Evolutionary conservation across 2,888 invertebrate genomes (phyloP).

Genomic region (Dicyrtoma fusca): DNA sequence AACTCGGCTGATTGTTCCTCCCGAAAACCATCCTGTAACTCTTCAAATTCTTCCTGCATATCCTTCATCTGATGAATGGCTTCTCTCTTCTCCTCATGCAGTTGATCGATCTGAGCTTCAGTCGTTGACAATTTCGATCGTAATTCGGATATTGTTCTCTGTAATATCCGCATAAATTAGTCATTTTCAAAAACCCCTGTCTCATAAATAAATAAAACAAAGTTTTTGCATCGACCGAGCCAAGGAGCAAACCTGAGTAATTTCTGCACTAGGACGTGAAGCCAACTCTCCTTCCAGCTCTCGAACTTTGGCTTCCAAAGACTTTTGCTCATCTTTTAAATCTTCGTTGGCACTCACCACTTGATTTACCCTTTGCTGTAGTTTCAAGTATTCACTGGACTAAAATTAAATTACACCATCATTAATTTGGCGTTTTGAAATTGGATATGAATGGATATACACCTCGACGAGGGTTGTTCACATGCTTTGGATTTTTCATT

Average conservation of each 20-base stretch:
- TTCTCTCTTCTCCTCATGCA: conserved; percentile 95
- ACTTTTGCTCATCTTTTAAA: conserved; percentile 76
- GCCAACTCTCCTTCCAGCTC: conserved; percentile 75
- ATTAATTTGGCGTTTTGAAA: no score
- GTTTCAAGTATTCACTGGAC: conserved; percentile 64
- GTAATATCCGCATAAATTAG: conserved; percentile 45
- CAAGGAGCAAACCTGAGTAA: conserved; percentile 55
- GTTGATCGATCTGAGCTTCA: conserved; percentile 87
- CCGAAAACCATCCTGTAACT: conserved; percentile 95
- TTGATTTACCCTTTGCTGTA: conserved; percentile 86
- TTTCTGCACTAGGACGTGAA: conserved; percentile 55
- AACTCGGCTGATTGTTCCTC: conserved; percentile 98
- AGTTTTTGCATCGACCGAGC: no score
- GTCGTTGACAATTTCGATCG: conserved; percentile 83
- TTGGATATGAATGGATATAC: no score
- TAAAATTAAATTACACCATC: conserved; percentile 12
- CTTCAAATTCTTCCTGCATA: conserved; percentile 96
- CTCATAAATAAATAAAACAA: conserved; percentile 5
- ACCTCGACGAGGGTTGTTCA: no score
- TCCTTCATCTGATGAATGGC: conserved; percentile 91
- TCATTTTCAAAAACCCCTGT: neutral
- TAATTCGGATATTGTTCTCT: conserved; percentile 72
- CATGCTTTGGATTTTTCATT: no score
- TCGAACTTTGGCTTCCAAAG: conserved; percentile 70
- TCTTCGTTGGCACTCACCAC: conserved; percentile 71